These are phyloP conservation scores for Amorpha juglandis DNA, from an alignment of 2,888 invertebrate species.

Conservation along the genomic window DNA sequence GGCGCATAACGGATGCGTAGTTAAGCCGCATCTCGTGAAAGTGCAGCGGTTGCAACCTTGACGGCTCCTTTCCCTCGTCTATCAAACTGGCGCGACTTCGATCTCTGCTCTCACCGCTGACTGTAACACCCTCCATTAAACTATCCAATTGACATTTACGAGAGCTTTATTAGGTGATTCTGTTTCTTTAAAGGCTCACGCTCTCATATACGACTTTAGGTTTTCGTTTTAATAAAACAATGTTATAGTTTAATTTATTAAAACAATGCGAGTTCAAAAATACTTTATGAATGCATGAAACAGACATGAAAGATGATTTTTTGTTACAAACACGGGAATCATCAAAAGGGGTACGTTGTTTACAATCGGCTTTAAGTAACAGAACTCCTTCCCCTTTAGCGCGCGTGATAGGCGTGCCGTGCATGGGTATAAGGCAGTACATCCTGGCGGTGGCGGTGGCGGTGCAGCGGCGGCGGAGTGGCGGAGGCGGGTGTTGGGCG, in stretches of 20 bases:
- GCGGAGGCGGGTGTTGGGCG: slow-evolving; percentile 44
- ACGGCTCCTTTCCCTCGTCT: slow-evolving; percentile 81
- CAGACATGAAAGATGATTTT: slow-evolving; percentile 20
- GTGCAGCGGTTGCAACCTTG: slow-evolving; percentile 79
- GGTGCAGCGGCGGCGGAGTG: slow-evolving; percentile 48
- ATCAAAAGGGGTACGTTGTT: slow-evolving; percentile 60
- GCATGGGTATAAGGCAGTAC: slow-evolving; percentile 66
- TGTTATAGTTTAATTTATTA: background rate
- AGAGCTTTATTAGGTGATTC: slow-evolving; percentile 33
- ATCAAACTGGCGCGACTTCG: slow-evolving; percentile 60
- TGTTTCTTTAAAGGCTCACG: background rate
- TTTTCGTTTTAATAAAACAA: slow-evolving; percentile 4
- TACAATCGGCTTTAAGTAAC: slow-evolving; percentile 57
- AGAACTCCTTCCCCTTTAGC: slow-evolving; percentile 57
- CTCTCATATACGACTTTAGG: background rate
- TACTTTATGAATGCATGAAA: slow-evolving; percentile 17
- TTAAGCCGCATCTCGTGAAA: slow-evolving; percentile 78
- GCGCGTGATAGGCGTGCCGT: slow-evolving; percentile 64
- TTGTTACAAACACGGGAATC: slow-evolving; percentile 25
- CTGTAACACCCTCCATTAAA: slow-evolving; percentile 72
- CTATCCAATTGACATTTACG: slow-evolving; percentile 72
- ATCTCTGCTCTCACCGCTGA: slow-evolving; percentile 66
- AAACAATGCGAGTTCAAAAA: slow-evolving; percentile 1
- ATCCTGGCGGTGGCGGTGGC: slow-evolving; percentile 59
- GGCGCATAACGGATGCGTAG: slow-evolving; percentile 76